A percentile compares a stretch with the other conserved stretches of the same genome.
phyloP scores from a whole-genome alignment of 2,888 invertebrate genomes.

The Scrobipalpa atriplicella region DNA sequence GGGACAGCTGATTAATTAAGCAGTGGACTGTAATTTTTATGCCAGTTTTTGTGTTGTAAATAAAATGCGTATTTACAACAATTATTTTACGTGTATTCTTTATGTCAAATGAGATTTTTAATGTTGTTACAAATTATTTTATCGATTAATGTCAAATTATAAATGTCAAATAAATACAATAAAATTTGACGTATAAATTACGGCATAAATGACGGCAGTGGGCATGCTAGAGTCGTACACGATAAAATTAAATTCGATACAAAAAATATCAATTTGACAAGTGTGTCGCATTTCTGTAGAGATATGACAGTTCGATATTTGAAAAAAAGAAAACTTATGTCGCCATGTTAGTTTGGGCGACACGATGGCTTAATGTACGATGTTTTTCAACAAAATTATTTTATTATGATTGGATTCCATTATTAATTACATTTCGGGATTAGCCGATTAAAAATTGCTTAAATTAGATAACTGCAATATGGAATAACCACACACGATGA shows the following conservation, averaged over 20 bases:
- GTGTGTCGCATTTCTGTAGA: slow-evolving; percentile 75
- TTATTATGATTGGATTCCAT: slow-evolving; percentile 55
- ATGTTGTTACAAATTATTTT: too few species aligned
- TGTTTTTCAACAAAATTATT: slow-evolving; percentile 62
- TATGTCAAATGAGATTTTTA: too few species aligned
- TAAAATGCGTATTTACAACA: too few species aligned
- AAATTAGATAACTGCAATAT: not conserved
- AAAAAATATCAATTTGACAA: slow-evolving; percentile 68
- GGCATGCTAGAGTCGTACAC: not conserved
- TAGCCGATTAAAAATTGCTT: not conserved
- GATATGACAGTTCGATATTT: slow-evolving; percentile 74
- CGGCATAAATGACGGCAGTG: too few species aligned
- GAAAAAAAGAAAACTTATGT: slow-evolving; percentile 41
- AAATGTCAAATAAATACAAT: too few species aligned
- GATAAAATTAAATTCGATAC: slow-evolving; percentile 24
- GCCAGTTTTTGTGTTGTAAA: too few species aligned
- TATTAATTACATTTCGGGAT: slow-evolving; percentile 45
- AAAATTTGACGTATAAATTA: too few species aligned
- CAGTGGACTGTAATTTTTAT: too few species aligned
- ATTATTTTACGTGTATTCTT: too few species aligned
- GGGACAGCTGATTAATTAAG: too few species aligned
- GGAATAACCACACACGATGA: not conserved
- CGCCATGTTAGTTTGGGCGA: slow-evolving; percentile 43
- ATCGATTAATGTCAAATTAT: too few species aligned
- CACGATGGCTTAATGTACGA: slow-evolving; percentile 63